phyloP scores from a whole-genome alignment of 2,113 vertebrate genomes.

The Oncorhynchus nerka region DNA sequence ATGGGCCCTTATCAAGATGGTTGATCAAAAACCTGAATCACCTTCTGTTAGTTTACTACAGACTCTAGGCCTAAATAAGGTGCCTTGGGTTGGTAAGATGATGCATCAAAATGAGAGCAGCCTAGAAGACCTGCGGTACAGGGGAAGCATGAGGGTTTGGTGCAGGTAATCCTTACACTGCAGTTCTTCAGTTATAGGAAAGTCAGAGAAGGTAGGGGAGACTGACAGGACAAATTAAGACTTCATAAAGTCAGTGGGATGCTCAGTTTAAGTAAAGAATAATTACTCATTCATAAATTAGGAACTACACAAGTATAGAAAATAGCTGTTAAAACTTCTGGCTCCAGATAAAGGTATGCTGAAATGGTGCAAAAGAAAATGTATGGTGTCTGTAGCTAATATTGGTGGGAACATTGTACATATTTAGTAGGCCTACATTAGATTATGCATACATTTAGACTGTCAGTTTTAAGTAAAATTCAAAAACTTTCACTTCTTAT shows the following conservation, averaged over 20 bases:
- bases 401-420: conserved; percentile 44
- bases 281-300: neutral
- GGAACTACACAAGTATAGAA: neutral
- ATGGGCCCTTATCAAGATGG: conserved; percentile 43
- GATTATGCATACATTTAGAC: conserved; percentile 34
- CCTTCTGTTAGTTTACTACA: conserved; percentile 37
- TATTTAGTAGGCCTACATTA: conserved; percentile 50
- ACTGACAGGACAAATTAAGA: neutral
- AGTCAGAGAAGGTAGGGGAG: neutral
- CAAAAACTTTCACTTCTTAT: neutral
- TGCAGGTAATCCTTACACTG: neutral
- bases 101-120: neutral
- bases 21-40: conserved; percentile 30
- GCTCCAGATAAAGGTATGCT: neutral
- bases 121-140: neutral
- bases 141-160: neutral
- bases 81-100: conserved; percentile 35
- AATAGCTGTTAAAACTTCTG: neutral
- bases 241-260: neutral
- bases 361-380: conserved; percentile 36
- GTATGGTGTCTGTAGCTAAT: conserved; percentile 35
- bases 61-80: conserved; percentile 11
- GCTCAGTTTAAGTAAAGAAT: neutral
- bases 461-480: conserved; percentile 38
- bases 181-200: neutral